Base-by-base conservation (phyloP, 2,888 invertebrate species). In the Melangyna quadrimaculata region DNA sequence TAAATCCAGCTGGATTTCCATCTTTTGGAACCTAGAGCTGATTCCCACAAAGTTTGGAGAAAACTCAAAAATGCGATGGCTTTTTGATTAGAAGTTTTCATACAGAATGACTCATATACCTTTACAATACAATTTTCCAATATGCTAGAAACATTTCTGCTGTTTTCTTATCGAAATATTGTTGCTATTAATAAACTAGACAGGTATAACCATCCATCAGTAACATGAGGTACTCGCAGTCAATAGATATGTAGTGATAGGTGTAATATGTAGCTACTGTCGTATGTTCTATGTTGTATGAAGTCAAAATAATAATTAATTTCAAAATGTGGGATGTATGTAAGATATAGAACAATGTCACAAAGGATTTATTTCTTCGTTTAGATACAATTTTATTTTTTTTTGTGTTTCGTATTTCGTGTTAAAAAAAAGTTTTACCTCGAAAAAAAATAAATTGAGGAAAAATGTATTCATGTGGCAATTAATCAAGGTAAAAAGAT, bases 241-340 rank as follows among this genome's bases (percentile, higher is more conserved):
- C 48, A 22, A 48, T 27, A 53, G 55, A 57, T 4, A 3, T 37
- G 22, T 22, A 55, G n/a, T 63, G 43, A n/a, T 40, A 40, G n/a
- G n/a, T n/a, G n/a, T n/a, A n/a, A n/a, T n/a, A n/a, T n/a, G n/a
- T n/a, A n/a, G n/a, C n/a, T n/a, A n/a, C n/a, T n/a, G n/a, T n/a
- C n/a, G n/a, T n/a, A n/a, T n/a, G n/a, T n/a, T n/a, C n/a, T n/a
- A n/a, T n/a, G n/a, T n/a, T n/a, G n/a, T n/a, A n/a, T n/a, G n/a
- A n/a, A n/a, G 40, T n/a, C 40, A 27, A 53, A 22, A 65, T 51
- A 63, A 75, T 84, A 84, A 84, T 84, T 84, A 84, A 79, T 84
- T 71, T 71, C 79, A 75, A 67, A 57, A 63, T 53, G 32, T 22
- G 19, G 14, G 7, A 14, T 14, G 37, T 22, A 37, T 2, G 4